Base-by-base conservation (phyloP, 2,113 vertebrate species). In the Campylorhamphus procurvoides region DNA sequence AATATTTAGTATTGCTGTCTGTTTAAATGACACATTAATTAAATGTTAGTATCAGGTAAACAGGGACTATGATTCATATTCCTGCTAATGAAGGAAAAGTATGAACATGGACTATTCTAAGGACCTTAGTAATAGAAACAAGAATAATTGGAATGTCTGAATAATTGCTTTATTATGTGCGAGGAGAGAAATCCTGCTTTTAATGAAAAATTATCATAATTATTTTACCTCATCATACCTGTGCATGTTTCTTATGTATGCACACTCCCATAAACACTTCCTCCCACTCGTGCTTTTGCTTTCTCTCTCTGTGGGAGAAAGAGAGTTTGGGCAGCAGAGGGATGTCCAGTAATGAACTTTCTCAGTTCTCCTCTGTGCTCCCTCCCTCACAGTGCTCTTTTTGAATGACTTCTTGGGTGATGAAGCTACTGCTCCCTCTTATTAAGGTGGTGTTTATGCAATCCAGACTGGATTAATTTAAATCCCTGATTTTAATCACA, bases 401-500 rank as follows among this genome's bases (percentile, higher is more conserved):
- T 66, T 91, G 56, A 91, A 75, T 64, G 69, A 68, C 69, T 87
- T 46, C 85, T 77, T 46, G 46, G 66, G 58, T 59, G 84, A 75
- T 50, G 66, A 60, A 91, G 63, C 82, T 77, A 2, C 72, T 67
- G 44, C 76, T 95, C 35, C 35, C 55, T 79, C 53, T 79, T 87
- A 39, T 18, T 91, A 74, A 74, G 39, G 47, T 71, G 72, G 60
- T 94, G 87, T 91, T 93, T 95, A 90, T 87, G 89, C 93, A 96
- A 87, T 94, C 69, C 81, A 66, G 69, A 81, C 52, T 53, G 81
- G 87, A 93, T 96, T 95, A 91, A 94, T 95, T 94, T 94, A 96
- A 97, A 95, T 95, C 89, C 42, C 60, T 78, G 91, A 92, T 96
- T 95, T 93, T 96, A 97, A 96, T 97, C 95, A 91, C 89, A 82